Percentiles rank a stretch among this genome's conserved stretches.
These are phyloP conservation scores for Malacoraja senta DNA, from an alignment of 2,797 vertebrate species.

Conservation along the genomic window DNA sequence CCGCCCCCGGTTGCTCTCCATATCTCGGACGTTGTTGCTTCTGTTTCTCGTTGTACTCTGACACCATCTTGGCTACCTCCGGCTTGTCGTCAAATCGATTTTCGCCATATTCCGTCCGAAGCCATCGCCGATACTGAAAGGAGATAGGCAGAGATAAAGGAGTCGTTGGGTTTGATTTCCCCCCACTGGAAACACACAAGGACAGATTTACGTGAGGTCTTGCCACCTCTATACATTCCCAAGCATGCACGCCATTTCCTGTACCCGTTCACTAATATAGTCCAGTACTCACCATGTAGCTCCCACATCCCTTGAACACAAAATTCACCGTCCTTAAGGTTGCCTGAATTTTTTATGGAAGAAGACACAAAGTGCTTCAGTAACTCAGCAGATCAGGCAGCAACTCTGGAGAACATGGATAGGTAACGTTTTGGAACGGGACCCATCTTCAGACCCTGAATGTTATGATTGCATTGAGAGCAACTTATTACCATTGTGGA, in stretches of 20 bases:
- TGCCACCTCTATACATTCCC: neutral
- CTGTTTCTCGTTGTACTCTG: conserved; percentile 58
- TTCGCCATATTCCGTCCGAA: conserved; percentile 58
- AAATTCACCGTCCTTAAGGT: neutral
- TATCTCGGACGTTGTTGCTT: conserved; percentile 55
- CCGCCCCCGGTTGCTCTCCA: conserved; percentile 54
- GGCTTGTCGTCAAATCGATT: conserved; percentile 70
- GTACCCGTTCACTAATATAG: too few relatives aligned
- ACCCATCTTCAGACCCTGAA: too few relatives aligned
- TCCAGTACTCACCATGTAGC: neutral
- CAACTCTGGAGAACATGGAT: too few relatives aligned
- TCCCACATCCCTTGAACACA: neutral
- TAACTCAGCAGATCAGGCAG: too few relatives aligned
- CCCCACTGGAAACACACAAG: neutral
- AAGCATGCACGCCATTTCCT: neutral
- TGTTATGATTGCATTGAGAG: too few relatives aligned
- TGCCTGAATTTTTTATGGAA: too few relatives aligned
- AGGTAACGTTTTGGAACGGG: too few relatives aligned
- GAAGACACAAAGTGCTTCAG: too few relatives aligned
- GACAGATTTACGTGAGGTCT: too few relatives aligned
- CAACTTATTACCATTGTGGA: too few relatives aligned
- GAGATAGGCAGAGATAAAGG: conserved; percentile 39
- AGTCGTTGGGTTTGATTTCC: neutral
- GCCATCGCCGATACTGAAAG: conserved; percentile 68
- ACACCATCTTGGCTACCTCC: conserved; percentile 63